A percentile compares a stretch with the other conserved stretches of the same genome.
Evolutionary conservation across 2,888 invertebrate species (phyloP).

Genomic region (Torymus tubicola): DNA sequence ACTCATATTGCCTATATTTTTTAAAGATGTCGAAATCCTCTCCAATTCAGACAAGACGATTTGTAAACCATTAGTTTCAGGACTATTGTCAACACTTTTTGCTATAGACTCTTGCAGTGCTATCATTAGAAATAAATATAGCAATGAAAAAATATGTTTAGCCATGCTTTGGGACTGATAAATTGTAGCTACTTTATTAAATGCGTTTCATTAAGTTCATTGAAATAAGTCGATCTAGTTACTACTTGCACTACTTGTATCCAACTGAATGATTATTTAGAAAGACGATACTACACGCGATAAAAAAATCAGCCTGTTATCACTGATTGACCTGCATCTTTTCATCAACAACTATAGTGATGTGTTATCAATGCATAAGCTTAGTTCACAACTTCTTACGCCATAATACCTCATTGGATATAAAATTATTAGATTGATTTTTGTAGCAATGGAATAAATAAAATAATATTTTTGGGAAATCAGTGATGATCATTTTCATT

Average conservation of each 20-base stretch:
- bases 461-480: too few relatives aligned
- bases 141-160: too few relatives aligned
- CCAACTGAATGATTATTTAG: conserved; percentile 11
- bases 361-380: background rate
- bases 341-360: conserved; percentile 4
- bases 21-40: conserved; percentile 24
- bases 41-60: conserved; percentile 38
- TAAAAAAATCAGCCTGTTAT: conserved; percentile 14
- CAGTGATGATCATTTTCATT: too few relatives aligned
- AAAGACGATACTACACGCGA: background rate
- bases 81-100: background rate
- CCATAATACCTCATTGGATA: background rate
- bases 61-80: background rate
- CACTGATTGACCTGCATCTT: conserved; percentile 29
- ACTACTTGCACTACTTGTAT: background rate
- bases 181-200: too few relatives aligned
- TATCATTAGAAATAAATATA: too few relatives aligned
- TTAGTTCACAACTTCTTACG: background rate
- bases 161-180: too few relatives aligned
- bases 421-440: too few relatives aligned
- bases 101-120: too few relatives aligned
- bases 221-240: background rate
- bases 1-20: conserved; percentile 18
- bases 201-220: background rate
- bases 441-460: too few relatives aligned